A percentile compares a stretch with the other conserved stretches of the same genome.
phyloP scores from a whole-genome alignment of 2,797 vertebrate genomes.

The Falco biarmicus region DNA sequence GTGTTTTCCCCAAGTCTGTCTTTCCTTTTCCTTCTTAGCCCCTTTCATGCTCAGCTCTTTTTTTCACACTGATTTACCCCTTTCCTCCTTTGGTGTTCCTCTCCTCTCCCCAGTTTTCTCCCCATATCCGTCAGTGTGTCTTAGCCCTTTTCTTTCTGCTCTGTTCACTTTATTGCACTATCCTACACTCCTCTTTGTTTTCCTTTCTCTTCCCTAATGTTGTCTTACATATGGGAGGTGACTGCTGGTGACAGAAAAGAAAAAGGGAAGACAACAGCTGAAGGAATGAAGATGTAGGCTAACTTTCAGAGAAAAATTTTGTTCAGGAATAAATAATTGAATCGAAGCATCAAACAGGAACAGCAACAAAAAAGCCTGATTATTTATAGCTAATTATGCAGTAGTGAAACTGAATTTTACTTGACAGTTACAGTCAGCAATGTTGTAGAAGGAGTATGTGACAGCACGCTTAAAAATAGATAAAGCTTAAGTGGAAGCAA shows the following conservation, averaged over 20 bases:
- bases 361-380: not conserved
- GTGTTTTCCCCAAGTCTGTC: not conserved
- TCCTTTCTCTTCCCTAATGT: not conserved
- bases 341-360: not conserved
- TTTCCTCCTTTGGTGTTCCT: not conserved
- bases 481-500: not conserved
- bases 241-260: not conserved
- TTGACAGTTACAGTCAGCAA: not conserved
- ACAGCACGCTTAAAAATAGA: not conserved
- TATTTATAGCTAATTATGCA: not conserved
- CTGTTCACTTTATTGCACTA: not conserved
- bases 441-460: not conserved
- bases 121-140: not conserved
- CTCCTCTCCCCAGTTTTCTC: not conserved
- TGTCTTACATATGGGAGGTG: not conserved
- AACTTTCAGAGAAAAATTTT: not conserved
- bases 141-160: not conserved
- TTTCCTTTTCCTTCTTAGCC: not conserved
- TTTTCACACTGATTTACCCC: not conserved
- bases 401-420: constrained; percentile 2
- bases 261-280: not conserved
- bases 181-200: not conserved
- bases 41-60: not conserved
- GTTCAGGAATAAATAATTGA: not conserved
- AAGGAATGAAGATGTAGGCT: not conserved